Evolutionary conservation across 1,140 invertebrate genomes (phyloP).

Genomic region (Triops cancriformis): DNA sequence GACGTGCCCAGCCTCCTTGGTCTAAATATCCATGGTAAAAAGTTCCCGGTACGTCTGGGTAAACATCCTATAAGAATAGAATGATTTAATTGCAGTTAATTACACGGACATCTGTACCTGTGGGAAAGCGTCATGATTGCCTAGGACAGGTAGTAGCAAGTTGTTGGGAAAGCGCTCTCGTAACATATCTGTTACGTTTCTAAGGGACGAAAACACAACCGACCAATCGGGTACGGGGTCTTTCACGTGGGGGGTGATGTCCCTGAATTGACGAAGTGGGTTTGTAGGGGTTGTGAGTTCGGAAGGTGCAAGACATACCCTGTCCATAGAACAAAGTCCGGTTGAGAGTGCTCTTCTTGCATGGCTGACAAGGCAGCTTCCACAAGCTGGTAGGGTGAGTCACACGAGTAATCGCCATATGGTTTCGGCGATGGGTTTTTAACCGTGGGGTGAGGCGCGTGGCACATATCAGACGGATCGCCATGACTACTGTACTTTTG

Average conservation of each 20-base stretch:
- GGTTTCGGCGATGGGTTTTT: background rate
- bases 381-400: slow-evolving; percentile 74
- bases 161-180: slow-evolving; percentile 36
- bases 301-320: slow-evolving; percentile 55
- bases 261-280: slow-evolving; percentile 33
- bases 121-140: slow-evolving; percentile 42
- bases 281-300: background rate
- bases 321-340: slow-evolving; percentile 79
- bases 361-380: slow-evolving; percentile 73
- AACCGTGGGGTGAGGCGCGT: background rate
- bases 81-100: background rate
- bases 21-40: slow-evolving; percentile 38
- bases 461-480: slow-evolving; percentile 41
- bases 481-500: slow-evolving; percentile 62
- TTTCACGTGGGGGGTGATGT: slow-evolving; percentile 39
- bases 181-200: slow-evolving; percentile 38
- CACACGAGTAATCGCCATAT: slow-evolving; percentile 72
- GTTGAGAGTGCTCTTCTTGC: slow-evolving; percentile 64
- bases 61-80: slow-evolving; percentile 29
- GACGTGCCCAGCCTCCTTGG: slow-evolving; percentile 35
- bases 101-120: slow-evolving; percentile 27
- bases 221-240: slow-evolving; percentile 34
- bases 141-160: slow-evolving; percentile 39
- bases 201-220: slow-evolving; percentile 34
- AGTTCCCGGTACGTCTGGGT: slow-evolving; percentile 29